Evolutionary conservation across 2,113 vertebrate genomes (phyloP), one percentile per base, ranked within the genome.

Genomic region (Mobula hypostoma): DNA sequence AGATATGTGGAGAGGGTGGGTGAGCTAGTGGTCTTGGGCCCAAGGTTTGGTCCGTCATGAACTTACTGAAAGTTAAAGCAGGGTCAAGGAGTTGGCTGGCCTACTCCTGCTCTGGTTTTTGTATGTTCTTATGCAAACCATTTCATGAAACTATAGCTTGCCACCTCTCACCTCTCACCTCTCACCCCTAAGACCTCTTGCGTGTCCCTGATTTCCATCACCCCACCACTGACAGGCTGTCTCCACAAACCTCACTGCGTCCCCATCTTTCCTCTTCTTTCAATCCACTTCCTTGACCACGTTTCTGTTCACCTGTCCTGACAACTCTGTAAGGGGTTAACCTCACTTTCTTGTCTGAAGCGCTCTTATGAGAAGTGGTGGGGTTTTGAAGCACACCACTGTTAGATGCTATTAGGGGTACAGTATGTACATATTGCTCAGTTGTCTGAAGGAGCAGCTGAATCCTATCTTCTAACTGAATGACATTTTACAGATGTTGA

Each of bases 401-500:
- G 48, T 48, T 48, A 61, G 24, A 0, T 61, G 83, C 27, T n/a
- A 61, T 87, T 15, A 70, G 68, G 68, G 68, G 12, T 70, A 68
- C 66, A 68, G 8, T 14, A 48, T 14, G 14, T 12, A n/a, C 56
- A 14, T 87, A 61, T 15, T 66, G 85, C n/a, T 15, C 11, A 63
- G 83, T 29, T 66, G 32, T 66, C 15, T 15, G 29, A 61, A 66
- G 29, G 58, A 7, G 27, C 58, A 66, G 9, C 15, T 58, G 48
- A 85, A 85, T 24, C n/a, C 14, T 1, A 14, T 40, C 72, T 93
- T 5, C 40, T 72, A 74, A 56, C 70, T 7, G 68, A 72, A 74
- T 74, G 24, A 56, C 74, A 7, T 32, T 93, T 76, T 93, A 77
- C 95, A 99, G 99, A 99, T 95, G 98, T 99, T 12, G 99, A 99